phyloP scores from a whole-genome alignment of 2,113 vertebrate genomes.

The Pangasianodon gigas region DNA sequence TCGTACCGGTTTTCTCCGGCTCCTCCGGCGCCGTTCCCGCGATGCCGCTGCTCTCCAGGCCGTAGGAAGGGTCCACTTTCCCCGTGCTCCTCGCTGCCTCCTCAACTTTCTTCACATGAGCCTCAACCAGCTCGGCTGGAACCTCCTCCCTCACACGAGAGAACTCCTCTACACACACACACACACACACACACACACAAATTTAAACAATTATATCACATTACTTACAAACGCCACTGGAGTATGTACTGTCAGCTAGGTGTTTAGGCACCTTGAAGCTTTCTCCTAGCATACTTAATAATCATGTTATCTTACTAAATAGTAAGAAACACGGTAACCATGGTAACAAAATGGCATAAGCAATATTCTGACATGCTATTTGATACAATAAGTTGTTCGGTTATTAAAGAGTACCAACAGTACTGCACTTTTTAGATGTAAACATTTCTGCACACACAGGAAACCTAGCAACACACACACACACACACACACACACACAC shows the following conservation, averaged over 20 bases:
- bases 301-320: background rate
- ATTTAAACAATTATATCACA: no score
- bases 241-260: background rate
- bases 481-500: constrained; percentile 64
- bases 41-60: constrained; percentile 94
- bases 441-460: background rate
- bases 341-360: background rate
- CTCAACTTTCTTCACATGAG: constrained; percentile 96
- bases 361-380: background rate
- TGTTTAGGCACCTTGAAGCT: background rate
- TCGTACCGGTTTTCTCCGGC: constrained; percentile 84
- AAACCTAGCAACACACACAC: background rate
- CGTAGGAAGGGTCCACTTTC: constrained; percentile 88
- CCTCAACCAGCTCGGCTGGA: constrained; percentile 90
- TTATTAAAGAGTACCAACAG: background rate
- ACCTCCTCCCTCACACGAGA: constrained; percentile 95
- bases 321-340: background rate
- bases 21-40: constrained; percentile 89
- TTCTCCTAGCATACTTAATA: background rate
- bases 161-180: constrained; percentile 84
- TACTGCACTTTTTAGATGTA: no score
- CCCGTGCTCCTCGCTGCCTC: constrained; percentile 88
- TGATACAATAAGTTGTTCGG: no score
- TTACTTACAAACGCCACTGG: background rate
- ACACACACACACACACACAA: background rate